Base-by-base conservation (phyloP, 1,140 invertebrate species). In the Gryllus bimaculatus region DNA sequence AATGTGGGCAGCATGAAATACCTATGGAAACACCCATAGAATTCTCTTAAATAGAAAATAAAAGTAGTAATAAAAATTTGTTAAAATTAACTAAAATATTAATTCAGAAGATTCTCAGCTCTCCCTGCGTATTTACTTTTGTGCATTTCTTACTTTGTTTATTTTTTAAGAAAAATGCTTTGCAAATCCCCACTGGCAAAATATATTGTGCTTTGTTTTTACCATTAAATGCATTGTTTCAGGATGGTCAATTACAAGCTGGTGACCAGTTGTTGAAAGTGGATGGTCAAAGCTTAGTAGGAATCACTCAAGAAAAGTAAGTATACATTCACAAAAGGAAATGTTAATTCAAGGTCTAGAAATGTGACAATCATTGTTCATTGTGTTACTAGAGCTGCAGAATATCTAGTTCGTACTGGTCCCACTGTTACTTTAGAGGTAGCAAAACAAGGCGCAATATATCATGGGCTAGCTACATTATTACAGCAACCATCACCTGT, bases 181-280 rank as follows among this genome's bases (percentile, higher is more conserved):
- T 39, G 26, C 5, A 39, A 39, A 39, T 39, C 1, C 26, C 5
- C 26, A 39, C 26, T 39, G 1, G 26, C 26, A 39, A 39, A 39
- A 39, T 2, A 39, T 39, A 39, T 1, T 39, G 26, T 39, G 26
- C 26, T 39, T 39, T 39, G 26, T 39, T 39, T 39, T 39, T 39
- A 39, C 26, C 26, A 39, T 39, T 39, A 5, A 39, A 5, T 39
- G 26, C 26, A 39, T 39, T 18, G 47, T 80, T 84, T 13, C 81
- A 92, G 89, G 97, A 99, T 88, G 96, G 96, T 8, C 89, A 96
- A 79, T 87, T 99, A 78, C 93, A 97, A 82, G 96, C 97, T 79
- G 98, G 98, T 20, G 98, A 99, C 89, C 98, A 99, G 86, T 87
- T 99, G 78, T 85, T 99, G 8, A 95, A 96, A 83, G 98, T 99